A percentile compares a stretch with the other conserved stretches of the same genome.
phyloP scores from a whole-genome alignment of 2,888 invertebrate species.

The Acrobasis consociella region DNA sequence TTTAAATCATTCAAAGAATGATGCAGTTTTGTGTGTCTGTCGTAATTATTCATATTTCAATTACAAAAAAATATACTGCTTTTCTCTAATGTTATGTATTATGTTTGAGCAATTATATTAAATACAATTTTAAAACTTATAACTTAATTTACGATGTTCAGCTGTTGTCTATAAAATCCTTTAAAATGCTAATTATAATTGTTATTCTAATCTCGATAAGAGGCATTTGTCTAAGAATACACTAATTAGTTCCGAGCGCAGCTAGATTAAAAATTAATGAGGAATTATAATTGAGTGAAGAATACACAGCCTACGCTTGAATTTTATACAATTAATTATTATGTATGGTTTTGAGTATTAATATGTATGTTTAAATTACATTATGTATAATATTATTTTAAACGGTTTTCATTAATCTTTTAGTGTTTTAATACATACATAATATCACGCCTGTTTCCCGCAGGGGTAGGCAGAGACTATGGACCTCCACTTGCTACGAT shows the following conservation, averaged over 20 bases:
- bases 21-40: no score
- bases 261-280: constrained; percentile 62
- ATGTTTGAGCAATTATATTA: neutral
- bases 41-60: no score
- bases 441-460: no score
- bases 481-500: no score
- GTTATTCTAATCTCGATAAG: constrained; percentile 58
- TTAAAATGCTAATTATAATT: constrained; percentile 45
- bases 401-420: no score
- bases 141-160: constrained; percentile 18
- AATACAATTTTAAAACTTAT: constrained; percentile 18
- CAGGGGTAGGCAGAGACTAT: no score
- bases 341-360: constrained; percentile 39
- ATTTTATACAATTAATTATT: constrained; percentile 51
- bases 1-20: no score
- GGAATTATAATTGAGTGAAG: constrained; percentile 59
- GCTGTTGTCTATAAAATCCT: constrained; percentile 31
- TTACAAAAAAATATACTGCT: no score
- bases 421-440: no score
- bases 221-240: constrained; percentile 61
- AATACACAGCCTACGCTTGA: constrained; percentile 51
- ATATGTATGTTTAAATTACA: neutral
- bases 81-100: neutral
- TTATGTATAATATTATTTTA: no score
- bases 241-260: constrained; percentile 63